Percentiles rank a stretch among this genome's conserved stretches.
These are phyloP conservation scores for Trissolcus basalis DNA, from an alignment of 1,140 invertebrate species.

Conservation along the genomic window DNA sequence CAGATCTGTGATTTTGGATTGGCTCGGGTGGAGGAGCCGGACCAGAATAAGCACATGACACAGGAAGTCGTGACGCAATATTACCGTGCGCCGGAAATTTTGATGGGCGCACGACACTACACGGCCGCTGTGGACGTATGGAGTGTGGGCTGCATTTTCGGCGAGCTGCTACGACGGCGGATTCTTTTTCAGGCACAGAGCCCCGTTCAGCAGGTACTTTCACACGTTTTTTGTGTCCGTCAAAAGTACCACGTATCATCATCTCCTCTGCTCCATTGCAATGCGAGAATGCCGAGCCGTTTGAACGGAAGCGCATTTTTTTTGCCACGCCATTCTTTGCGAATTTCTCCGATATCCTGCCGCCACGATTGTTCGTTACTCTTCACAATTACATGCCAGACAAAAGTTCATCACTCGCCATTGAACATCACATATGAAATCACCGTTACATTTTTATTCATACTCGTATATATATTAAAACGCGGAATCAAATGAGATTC, in stretches of 20 bases:
- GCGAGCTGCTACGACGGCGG: slow-evolving; percentile 93
- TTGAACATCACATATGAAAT: no score
- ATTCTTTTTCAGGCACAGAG: slow-evolving; percentile 98
- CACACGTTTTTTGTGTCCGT: slow-evolving; percentile 33
- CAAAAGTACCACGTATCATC: slow-evolving; percentile 16
- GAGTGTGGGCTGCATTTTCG: slow-evolving; percentile 99
- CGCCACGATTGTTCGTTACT: background rate
- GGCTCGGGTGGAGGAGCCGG: slow-evolving; percentile 95
- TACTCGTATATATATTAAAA: no score
- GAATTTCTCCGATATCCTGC: slow-evolving; percentile 30
- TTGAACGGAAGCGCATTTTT: slow-evolving; percentile 16
- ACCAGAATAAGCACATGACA: slow-evolving; percentile 95
- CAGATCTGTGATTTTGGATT: slow-evolving; percentile 99
- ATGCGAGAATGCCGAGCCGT: background rate
- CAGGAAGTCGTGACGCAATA: slow-evolving; percentile 99
- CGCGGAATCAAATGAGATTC: no score
- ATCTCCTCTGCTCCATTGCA: slow-evolving; percentile 10
- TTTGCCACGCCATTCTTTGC: slow-evolving; percentile 7
- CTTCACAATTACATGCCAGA: no score
- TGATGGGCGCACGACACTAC: slow-evolving; percentile 99
- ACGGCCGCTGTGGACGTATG: slow-evolving; percentile 97
- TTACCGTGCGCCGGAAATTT: slow-evolving; percentile 98
- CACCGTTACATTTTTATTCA: no score
- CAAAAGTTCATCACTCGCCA: no score
- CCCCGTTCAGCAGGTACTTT: slow-evolving; percentile 91